Base-by-base conservation (phyloP, 2,797 vertebrate species). In the Rhyacichthys aspro region DNA sequence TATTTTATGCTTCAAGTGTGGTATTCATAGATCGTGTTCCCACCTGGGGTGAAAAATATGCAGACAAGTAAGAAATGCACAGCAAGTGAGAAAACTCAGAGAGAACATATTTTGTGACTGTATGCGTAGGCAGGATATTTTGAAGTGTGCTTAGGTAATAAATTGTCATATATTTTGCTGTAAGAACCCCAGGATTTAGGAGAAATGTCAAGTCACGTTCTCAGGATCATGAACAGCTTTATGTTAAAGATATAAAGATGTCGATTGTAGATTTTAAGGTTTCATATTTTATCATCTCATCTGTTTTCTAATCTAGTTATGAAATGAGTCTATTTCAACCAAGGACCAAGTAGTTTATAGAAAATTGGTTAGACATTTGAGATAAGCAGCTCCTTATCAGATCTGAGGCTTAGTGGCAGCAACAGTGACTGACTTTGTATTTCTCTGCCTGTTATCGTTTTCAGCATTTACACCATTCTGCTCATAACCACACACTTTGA, bases 291-390 rank as follows among this genome's bases (percentile, higher is more conserved):
- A 9, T 53, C 12, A 0, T 61, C 14, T 28, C n/a, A 59, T 63
- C 8, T 59, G n/a, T 8, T 6, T 12, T 16, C 3, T 63, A 7
- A 83, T 82, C 54, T 69, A 1, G 32, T 18, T 11, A 50, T 4
- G 49, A 19, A 46, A 69, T 85, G 71, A 87, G 39, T 82, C 52
- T 18, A 44, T 71, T 83, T 80, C 73, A 81, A 19, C 50, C 81
- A 64, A 70, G 11, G 6, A 37, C 45, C 37, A 32, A 1, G 34
- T 10, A 43, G 60, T 84, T 86, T 75, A 68, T 58, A 64, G 63
- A 71, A 83, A 87, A 61, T 38, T 66, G 63, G 38, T 56, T 3
- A 38, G 28, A 36, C 33, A n/a, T 76, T 43, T 59, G 2, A 63
- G 57, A 83, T 82, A 74, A 79, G 28, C 19, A 9, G 43, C 0